Evolutionary conservation across 2,888 invertebrate species (phyloP).

Genomic region (Cheilosia vernalis): DNA sequence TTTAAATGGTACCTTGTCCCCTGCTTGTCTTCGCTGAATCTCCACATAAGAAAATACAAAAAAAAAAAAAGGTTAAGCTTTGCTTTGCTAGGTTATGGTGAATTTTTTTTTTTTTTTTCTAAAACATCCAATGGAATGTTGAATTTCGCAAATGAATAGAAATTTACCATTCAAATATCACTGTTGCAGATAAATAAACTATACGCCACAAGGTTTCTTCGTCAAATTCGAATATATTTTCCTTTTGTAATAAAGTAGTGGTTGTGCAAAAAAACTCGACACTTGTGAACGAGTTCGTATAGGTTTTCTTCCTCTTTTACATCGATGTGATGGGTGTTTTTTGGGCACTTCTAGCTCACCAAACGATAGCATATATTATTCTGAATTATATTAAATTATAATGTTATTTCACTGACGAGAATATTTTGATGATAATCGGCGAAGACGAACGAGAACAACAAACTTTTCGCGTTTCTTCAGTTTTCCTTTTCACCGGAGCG

Average conservation of each 20-base stretch:
- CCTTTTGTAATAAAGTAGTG: constrained; percentile 6
- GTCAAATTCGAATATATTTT: neutral
- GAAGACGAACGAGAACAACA: too few species aligned
- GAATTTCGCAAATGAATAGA: neutral
- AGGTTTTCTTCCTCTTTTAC: neutral
- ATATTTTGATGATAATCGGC: too few species aligned
- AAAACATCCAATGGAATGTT: neutral
- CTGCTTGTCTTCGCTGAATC: neutral
- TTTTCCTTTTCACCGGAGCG: too few species aligned
- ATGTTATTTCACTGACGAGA: neutral
- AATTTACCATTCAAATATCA: constrained; percentile 9
- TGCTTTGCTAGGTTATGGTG: neutral
- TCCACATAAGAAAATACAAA: neutral
- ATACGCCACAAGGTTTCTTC: neutral
- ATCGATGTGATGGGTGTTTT: constrained; percentile 16
- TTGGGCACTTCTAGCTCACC: neutral
- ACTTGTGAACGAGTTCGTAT: neutral
- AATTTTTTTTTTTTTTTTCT: neutral
- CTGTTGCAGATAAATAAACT: neutral
- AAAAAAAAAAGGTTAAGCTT: neutral
- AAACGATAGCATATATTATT: constrained; percentile 32
- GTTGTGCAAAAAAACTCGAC: constrained; percentile 27
- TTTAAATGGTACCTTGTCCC: neutral
- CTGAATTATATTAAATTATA: neutral
- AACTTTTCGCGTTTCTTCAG: too few species aligned